A percentile compares a stretch with the other conserved stretches of the same genome.
phyloP scores from a whole-genome alignment of 2,113 vertebrate genomes.

The Gallinago paraguaiae region DNA sequence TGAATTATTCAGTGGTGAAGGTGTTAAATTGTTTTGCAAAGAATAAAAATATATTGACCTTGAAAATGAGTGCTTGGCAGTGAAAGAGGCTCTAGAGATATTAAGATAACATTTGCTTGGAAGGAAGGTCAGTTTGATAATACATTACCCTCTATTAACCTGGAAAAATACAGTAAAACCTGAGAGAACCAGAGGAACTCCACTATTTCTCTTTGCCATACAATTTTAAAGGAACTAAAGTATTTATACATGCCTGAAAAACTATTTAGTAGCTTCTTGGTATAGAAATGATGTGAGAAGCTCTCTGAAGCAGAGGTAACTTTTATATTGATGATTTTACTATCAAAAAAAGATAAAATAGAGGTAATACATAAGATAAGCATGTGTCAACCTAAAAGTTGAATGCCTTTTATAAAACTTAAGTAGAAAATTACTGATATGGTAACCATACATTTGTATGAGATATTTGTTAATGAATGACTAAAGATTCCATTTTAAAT shows the following conservation, averaged over 20 bases:
- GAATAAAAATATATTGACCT: constrained; percentile 64
- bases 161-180: constrained; percentile 26
- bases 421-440: background rate
- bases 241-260: background rate
- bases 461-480: background rate
- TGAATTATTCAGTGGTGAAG: constrained; percentile 34
- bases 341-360: background rate
- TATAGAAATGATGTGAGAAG: background rate
- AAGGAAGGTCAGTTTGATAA: constrained; percentile 67
- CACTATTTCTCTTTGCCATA: background rate
- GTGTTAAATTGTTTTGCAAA: constrained; percentile 69
- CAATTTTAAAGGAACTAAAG: background rate
- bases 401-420: background rate
- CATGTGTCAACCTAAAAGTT: background rate
- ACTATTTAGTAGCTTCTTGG: background rate
- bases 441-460: background rate
- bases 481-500: background rate
- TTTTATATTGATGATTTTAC: background rate
- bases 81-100: constrained; percentile 58
- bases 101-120: constrained; percentile 55
- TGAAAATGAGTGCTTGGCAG: constrained; percentile 54
- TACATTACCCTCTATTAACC: constrained; percentile 56
- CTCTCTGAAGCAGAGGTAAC: background rate
- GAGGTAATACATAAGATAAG: background rate
- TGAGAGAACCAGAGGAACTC: background rate